phyloP scores from a whole-genome alignment of 37 sponge, comb jelly and placozoan genomes.

The Halichondria panicea region DNA sequence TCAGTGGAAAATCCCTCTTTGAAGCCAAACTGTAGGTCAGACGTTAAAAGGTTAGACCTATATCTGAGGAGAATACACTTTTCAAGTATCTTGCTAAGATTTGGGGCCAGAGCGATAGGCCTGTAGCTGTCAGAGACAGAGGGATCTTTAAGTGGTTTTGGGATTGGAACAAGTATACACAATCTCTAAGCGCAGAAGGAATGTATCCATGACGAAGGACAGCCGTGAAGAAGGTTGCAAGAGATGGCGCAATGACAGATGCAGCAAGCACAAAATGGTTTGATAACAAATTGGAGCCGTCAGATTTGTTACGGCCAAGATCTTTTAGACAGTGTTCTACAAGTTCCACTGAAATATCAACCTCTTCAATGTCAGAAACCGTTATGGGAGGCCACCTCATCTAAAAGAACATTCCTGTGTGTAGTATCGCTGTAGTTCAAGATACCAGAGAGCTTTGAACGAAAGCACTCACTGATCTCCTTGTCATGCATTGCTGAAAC shows the following conservation, averaged over 20 bases:
- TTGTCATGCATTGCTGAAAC: neutral
- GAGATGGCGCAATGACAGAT: neutral
- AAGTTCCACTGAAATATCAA: neutral
- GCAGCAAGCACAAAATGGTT: conserved; percentile 1
- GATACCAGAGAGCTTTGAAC: neutral
- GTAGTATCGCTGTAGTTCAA: neutral
- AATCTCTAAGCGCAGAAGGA: neutral
- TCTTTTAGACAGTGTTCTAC: neutral
- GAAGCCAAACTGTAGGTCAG: conserved; percentile 10
- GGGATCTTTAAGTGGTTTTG: conserved; percentile 6
- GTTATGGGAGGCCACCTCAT: neutral
- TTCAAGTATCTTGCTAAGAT: conserved; percentile 8
- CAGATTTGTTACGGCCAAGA: conserved; percentile 3
- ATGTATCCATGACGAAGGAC: conserved; percentile 3
- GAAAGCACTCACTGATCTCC: neutral
- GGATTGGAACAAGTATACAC: conserved; percentile 13
- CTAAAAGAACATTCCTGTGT: neutral
- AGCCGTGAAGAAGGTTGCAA: conserved; percentile 14
- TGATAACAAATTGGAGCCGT: neutral
- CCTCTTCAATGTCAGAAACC: neutral
- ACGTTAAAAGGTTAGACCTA: neutral
- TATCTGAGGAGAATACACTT: neutral
- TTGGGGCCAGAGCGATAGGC: conserved; percentile 5
- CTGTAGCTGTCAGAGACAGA: conserved; percentile 11
- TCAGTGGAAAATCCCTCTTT: neutral